Evolutionary conservation across 2,113 vertebrate genomes (phyloP).

Genomic region (Argyrosomus japonicus): DNA sequence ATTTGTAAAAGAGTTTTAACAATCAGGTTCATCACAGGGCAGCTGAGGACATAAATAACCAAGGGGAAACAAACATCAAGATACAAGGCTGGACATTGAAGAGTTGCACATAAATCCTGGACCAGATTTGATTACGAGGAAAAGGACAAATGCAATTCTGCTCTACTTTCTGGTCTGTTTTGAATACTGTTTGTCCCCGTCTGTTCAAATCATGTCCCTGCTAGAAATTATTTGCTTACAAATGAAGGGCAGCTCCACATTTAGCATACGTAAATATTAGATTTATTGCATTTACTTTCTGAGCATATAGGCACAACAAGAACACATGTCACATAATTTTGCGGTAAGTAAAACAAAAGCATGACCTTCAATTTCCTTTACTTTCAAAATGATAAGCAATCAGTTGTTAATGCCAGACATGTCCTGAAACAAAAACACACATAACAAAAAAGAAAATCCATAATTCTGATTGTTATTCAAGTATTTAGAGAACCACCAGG

Average conservation of each 20-base stretch:
- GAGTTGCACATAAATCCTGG: slow-evolving; percentile 56
- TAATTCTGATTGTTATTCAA: neutral
- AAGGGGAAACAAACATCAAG: slow-evolving; percentile 41
- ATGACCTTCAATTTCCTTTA: neutral
- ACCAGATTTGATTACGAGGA: slow-evolving; percentile 65
- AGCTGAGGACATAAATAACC: slow-evolving; percentile 2
- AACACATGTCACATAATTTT: neutral
- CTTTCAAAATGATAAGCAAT: neutral
- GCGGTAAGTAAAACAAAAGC: neutral
- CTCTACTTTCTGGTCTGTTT: slow-evolving; percentile 40
- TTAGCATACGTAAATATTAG: neutral
- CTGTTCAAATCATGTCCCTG: slow-evolving; percentile 44
- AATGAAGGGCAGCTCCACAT: slow-evolving; percentile 38
- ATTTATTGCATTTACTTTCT: neutral
- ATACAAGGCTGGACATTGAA: slow-evolving; percentile 38
- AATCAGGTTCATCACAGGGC: slow-evolving; percentile 5
- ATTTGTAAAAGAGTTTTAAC: slow-evolving; percentile 6
- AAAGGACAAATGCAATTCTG: slow-evolving; percentile 48
- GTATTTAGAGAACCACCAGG: neutral
- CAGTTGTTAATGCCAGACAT: neutral
- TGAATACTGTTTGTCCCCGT: slow-evolving; percentile 50
- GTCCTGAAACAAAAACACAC: neutral
- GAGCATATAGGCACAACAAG: neutral
- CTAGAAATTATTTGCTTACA: slow-evolving; percentile 42
- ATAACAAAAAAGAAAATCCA: neutral